Conservation (phyloP, 2,888 invertebrate genomes). For the Volucella inflata region DNA sequence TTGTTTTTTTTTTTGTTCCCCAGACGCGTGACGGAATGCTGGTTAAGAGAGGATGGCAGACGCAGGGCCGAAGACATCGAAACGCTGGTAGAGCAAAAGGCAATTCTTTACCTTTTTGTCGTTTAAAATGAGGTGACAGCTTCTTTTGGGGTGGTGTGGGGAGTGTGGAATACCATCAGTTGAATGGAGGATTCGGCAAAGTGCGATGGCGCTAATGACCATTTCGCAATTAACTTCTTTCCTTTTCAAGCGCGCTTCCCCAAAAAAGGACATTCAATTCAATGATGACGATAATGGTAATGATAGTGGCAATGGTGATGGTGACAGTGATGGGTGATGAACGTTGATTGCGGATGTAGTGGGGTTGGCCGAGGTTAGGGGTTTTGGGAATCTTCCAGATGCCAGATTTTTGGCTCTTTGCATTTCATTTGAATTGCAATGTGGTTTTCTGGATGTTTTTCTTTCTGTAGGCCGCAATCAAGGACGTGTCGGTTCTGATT, state of each 20-base stretch:
- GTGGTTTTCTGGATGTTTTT: not conserved
- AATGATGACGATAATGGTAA: constrained; percentile 31
- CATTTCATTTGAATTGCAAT: constrained; percentile 71
- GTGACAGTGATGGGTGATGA: not conserved
- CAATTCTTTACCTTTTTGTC: constrained; percentile 39
- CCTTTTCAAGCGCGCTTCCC: not conserved
- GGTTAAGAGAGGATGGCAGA: not conserved
- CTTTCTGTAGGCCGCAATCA: constrained; percentile 47
- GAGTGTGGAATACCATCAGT: constrained; percentile 42
- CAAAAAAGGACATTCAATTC: constrained; percentile 58
- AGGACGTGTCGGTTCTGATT: constrained; percentile 45
- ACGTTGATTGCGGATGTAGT: constrained; percentile 28
- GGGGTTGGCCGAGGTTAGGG: not conserved
- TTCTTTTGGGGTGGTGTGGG: not conserved
- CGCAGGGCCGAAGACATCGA: too few species aligned
- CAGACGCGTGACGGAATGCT: constrained; percentile 30
- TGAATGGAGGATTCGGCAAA: constrained; percentile 55
- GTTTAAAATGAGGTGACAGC: constrained; percentile 56
- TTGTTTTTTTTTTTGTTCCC: constrained; percentile 3
- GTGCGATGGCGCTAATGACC: constrained; percentile 70
- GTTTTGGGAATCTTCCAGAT: constrained; percentile 64
- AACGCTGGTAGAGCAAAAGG: not conserved
- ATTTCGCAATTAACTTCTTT: constrained; percentile 71
- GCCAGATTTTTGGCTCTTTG: constrained; percentile 65
- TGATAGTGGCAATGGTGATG: too few species aligned